Conservation (phyloP, 2,888 invertebrate genomes). For the Mesoligia furuncula region DNA sequence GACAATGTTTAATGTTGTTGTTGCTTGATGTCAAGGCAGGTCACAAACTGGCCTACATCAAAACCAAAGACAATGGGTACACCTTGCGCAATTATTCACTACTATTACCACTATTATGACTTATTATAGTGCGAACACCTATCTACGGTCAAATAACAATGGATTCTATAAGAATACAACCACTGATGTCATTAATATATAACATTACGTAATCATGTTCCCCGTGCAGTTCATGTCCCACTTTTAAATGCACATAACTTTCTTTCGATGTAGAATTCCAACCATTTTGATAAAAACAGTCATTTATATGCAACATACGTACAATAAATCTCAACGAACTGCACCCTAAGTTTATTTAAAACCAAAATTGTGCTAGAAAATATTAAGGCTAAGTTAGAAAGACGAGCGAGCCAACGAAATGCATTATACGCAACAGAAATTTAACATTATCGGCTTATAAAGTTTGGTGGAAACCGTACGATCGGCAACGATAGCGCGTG, state of each 20-base stretch:
- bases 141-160: neutral
- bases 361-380: conserved; percentile 53
- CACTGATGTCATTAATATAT: neutral
- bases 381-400: conserved; percentile 56
- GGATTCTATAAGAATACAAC: neutral
- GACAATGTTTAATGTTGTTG: too few relatives aligned
- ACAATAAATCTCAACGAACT: conserved; percentile 49
- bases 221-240: conserved; percentile 9
- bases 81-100: neutral
- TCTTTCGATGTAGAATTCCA: conserved; percentile 13
- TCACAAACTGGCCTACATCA: neutral
- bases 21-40: neutral
- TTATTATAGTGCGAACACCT: neutral
- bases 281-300: conserved; percentile 38
- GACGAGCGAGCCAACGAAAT: conserved; percentile 46
- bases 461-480: conserved; percentile 60
- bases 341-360: conserved; percentile 51
- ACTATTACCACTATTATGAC: neutral
- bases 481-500: conserved; percentile 51
- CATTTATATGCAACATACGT: conserved; percentile 45
- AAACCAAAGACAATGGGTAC: neutral
- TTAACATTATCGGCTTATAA: conserved; percentile 67
- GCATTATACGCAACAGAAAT: conserved; percentile 68
- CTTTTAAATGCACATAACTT: conserved; percentile 19
- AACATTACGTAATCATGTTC: neutral